phyloP scores from a whole-genome alignment of 2,888 invertebrate genomes.

The Diarsia dahlii region DNA sequence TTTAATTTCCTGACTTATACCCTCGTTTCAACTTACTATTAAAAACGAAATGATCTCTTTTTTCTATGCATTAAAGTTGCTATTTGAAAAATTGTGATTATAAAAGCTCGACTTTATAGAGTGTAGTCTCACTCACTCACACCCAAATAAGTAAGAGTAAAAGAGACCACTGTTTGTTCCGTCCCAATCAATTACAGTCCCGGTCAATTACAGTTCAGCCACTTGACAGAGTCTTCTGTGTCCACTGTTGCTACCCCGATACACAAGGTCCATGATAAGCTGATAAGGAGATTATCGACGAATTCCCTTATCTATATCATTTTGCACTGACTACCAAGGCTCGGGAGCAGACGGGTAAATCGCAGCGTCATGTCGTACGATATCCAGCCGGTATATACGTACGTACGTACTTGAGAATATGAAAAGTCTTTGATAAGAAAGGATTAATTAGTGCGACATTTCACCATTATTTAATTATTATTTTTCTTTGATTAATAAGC shows the following conservation, averaged over 20 bases:
- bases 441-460: conserved; percentile 7
- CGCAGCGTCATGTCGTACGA: conserved; percentile 20
- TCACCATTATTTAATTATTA: background rate
- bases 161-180: background rate
- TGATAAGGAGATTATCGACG: conserved; percentile 42
- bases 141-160: background rate
- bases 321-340: conserved; percentile 33
- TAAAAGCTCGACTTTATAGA: background rate
- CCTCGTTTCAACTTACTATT: background rate
- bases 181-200: background rate
- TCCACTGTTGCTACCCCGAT: conserved; percentile 36
- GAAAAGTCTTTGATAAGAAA: background rate
- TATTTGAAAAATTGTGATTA: background rate
- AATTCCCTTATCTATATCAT: conserved; percentile 26
- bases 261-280: conserved; percentile 33
- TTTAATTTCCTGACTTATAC: background rate
- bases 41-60: background rate
- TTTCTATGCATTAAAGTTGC: background rate
- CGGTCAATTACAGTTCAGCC: background rate
- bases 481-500: background rate
- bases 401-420: conserved; percentile 5
- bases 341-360: conserved; percentile 1
- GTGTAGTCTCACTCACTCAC: background rate
- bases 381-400: background rate
- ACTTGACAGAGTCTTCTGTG: background rate